Evolutionary conservation across 1,140 invertebrate genomes (phyloP).

Genomic region (Drosophila sucinea): DNA sequence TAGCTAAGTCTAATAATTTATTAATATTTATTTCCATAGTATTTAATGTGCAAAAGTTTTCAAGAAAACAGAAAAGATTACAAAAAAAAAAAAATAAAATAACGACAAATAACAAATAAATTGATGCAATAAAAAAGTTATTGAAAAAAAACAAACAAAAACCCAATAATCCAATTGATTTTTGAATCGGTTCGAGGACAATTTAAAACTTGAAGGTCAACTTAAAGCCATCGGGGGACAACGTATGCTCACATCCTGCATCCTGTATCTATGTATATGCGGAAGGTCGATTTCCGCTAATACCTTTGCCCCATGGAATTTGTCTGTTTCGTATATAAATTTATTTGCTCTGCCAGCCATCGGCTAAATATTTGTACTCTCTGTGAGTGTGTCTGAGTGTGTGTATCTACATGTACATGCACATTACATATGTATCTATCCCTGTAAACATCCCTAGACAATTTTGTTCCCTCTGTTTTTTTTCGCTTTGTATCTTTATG

Average conservation of each 20-base stretch:
- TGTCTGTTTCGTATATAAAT: conserved; percentile 6
- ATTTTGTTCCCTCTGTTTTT: background rate
- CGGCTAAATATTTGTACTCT: background rate
- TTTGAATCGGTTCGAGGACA: too few relatives aligned
- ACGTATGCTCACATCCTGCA: background rate
- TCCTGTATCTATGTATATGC: background rate
- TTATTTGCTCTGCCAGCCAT: conserved; percentile 3
- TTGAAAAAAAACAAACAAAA: background rate
- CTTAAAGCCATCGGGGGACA: conserved; percentile 20
- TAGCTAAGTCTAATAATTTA: conserved; percentile 75
- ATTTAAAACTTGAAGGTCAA: background rate
- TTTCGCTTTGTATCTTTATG: background rate
- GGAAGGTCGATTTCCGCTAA: background rate
- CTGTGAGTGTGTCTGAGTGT: background rate
- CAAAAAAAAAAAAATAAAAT: conserved; percentile 69
- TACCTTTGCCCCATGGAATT: background rate
- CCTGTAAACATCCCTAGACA: conserved; percentile 1
- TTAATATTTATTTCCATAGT: conserved; percentile 75
- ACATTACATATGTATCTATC: background rate
- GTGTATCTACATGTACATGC: background rate
- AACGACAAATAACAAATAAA: conserved; percentile 20
- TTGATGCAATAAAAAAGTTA: conserved; percentile 37
- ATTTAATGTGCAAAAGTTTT: conserved; percentile 75
- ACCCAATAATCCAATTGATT: background rate
- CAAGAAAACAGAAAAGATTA: conserved; percentile 68